phyloP scores from a whole-genome alignment of 2,113 vertebrate genomes.

The Leptosomus discolor region DNA sequence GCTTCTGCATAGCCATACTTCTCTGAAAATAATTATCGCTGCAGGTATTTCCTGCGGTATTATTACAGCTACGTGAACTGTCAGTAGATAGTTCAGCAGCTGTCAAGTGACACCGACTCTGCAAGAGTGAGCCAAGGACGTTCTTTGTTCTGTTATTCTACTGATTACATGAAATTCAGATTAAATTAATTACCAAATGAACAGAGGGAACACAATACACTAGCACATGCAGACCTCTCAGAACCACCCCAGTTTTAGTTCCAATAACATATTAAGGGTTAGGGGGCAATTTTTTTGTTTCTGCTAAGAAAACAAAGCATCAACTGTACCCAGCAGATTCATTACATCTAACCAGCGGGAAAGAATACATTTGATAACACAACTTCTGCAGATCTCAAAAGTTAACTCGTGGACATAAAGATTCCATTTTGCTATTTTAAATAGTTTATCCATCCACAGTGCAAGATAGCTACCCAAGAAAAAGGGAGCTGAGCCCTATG shows the following conservation, averaged over 20 bases:
- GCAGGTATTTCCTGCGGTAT: accelerated
- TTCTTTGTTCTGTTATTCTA: not conserved
- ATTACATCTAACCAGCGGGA: not conserved
- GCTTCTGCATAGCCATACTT: not conserved
- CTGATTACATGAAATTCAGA: not conserved
- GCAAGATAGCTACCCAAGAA: not conserved
- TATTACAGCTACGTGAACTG: not conserved
- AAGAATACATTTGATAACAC: not conserved
- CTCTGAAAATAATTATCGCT: not conserved
- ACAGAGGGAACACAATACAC: not conserved
- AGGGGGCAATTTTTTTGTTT: not conserved
- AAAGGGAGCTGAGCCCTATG: not conserved
- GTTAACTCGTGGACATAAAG: accelerated
- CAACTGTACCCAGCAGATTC: not conserved
- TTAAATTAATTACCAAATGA: not conserved
- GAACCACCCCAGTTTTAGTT: not conserved
- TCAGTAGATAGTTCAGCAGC: not conserved
- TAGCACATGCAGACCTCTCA: not conserved
- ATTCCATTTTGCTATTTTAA: not conserved
- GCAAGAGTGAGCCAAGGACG: not conserved
- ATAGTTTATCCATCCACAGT: not conserved
- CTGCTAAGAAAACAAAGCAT: not conserved
- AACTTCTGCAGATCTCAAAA: not conserved
- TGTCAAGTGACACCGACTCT: not conserved
- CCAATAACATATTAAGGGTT: not conserved